These are phyloP conservation scores for Wasmannia auropunctata DNA, from an alignment of 1,140 invertebrate genomes.

Conservation along the genomic window DNA sequence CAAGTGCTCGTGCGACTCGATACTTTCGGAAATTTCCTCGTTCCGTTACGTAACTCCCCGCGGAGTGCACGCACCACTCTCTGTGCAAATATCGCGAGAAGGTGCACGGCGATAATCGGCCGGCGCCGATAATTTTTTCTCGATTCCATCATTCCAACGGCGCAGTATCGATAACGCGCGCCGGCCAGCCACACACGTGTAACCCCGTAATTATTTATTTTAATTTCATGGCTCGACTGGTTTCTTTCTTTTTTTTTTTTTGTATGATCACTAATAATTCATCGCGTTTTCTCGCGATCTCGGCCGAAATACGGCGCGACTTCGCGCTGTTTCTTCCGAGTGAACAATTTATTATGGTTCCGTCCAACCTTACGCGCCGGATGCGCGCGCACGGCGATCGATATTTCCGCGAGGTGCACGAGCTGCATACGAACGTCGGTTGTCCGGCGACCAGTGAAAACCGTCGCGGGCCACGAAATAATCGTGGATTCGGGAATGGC, in stretches of 20 bases:
- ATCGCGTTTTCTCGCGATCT: background rate
- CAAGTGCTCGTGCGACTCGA: background rate
- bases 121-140: background rate
- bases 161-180: background rate
- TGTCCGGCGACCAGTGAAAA: slow-evolving; percentile 7
- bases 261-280: background rate
- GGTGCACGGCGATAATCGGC: background rate
- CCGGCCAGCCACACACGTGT: background rate
- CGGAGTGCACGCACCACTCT: background rate
- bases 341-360: background rate
- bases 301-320: background rate
- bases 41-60: slow-evolving; percentile 6
- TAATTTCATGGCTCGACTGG: background rate
- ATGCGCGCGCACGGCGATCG: slow-evolving; percentile 15
- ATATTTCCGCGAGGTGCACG: slow-evolving; percentile 42
- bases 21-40: slow-evolving; percentile 28
- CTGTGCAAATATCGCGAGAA: background rate
- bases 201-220: background rate
- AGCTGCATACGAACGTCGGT: background rate
- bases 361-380: background rate
- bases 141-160: background rate
- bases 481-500: background rate
- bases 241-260: background rate
- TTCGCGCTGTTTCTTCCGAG: too few species aligned
- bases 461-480: background rate